A percentile compares a stretch with the other conserved stretches of the same genome.
phyloP scores from a whole-genome alignment of 2,113 vertebrate species.

The Malurus cyaneus region DNA sequence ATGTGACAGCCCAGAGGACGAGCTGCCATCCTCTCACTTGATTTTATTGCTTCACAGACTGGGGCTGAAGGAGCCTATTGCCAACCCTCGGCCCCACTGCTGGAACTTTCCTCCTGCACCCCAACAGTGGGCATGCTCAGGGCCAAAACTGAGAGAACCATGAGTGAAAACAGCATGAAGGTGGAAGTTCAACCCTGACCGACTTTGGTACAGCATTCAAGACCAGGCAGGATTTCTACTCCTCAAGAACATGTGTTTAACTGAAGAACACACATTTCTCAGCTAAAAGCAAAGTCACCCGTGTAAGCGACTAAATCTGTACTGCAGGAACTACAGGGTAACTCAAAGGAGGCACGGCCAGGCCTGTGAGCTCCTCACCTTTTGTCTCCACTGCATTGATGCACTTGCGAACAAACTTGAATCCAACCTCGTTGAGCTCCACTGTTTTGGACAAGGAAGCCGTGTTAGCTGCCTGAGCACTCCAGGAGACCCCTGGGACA shows the following conservation, averaged over 20 bases:
- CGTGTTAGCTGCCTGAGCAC: not conserved
- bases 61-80: not conserved
- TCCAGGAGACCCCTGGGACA: not conserved
- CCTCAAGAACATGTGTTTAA: not conserved
- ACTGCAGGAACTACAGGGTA: rapidly evolving
- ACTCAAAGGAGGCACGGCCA: not conserved
- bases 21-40: not conserved
- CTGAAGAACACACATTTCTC: not conserved
- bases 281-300: not conserved
- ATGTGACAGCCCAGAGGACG: not conserved
- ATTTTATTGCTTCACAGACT: not conserved
- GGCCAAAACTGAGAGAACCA: not conserved
- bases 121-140: not conserved
- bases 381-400: slow-evolving; percentile 91
- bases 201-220: rapidly evolving
- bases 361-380: slow-evolving; percentile 67
- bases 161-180: not conserved
- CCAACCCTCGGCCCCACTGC: not conserved
- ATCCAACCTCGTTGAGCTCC: slow-evolving; percentile 94
- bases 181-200: not conserved
- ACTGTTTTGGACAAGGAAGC: slow-evolving; percentile 73
- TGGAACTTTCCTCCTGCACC: not conserved
- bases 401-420: slow-evolving; percentile 94
- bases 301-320: rapidly evolving
- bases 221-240: not conserved